Evolutionary conservation across 2,797 vertebrate genomes (phyloP).

Genomic region (Sebastes hopkinsi): DNA sequence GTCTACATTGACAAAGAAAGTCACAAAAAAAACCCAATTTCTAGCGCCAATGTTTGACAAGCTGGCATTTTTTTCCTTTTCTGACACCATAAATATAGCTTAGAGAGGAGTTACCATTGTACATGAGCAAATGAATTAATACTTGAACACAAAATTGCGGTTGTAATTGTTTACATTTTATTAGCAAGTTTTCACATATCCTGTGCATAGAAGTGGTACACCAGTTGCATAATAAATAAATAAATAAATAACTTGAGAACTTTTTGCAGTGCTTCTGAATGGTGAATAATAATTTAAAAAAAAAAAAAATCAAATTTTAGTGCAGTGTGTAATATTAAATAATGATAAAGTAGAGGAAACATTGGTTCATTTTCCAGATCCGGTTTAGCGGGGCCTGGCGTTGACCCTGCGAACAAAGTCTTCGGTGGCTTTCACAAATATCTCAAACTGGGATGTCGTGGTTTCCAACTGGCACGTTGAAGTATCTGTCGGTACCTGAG

Average conservation of each 20-base stretch:
- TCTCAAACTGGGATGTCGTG: rapidly evolving
- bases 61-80: not conserved
- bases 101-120: not conserved
- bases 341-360: slow-evolving; percentile 14
- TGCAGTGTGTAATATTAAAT: slow-evolving; percentile 21
- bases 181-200: slow-evolving; percentile 2
- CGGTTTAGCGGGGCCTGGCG: rapidly evolving
- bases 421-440: rapidly evolving
- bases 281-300: not conserved
- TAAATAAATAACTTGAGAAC: slow-evolving; percentile 54
- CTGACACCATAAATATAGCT: not conserved
- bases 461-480: not conserved
- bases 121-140: not conserved
- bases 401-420: rapidly evolving
- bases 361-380: not conserved
- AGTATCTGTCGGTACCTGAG: rapidly evolving
- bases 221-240: slow-evolving; percentile 33
- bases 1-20: not conserved
- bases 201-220: not conserved
- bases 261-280: slow-evolving; percentile 36
- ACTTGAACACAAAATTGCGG: not conserved
- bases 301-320: slow-evolving; percentile 16
- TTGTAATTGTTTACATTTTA: slow-evolving; percentile 23
- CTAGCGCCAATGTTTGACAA: not conserved
- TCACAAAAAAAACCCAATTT: not conserved